Conservation (phyloP, 2,797 vertebrate genomes). For the Rhadinocentrus ornatus region DNA sequence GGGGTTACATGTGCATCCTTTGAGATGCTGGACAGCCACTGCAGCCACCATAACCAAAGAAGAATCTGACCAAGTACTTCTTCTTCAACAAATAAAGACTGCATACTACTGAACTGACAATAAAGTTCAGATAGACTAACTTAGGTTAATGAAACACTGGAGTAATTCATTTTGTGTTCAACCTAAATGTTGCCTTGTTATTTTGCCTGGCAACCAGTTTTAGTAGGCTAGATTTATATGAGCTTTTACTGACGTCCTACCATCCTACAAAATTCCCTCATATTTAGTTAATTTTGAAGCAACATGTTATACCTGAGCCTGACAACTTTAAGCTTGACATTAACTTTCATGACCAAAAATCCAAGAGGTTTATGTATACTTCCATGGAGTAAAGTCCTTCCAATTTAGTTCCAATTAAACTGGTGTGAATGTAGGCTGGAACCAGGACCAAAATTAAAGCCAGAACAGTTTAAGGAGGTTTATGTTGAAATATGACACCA, state of each 20-base stretch:
- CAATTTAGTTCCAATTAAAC: background rate
- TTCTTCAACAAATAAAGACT: no score
- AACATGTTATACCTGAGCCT: no score
- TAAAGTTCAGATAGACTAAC: background rate
- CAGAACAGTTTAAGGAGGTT: background rate
- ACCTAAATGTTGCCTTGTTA: background rate
- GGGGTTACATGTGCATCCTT: no score
- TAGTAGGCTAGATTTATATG: background rate
- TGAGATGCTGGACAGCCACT: no score
- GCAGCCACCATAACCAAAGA: no score
- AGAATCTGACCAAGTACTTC: no score
- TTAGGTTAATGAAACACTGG: background rate
- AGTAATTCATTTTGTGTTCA: background rate
- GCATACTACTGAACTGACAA: no score
- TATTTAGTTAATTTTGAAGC: no score
- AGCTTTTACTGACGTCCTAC: background rate
- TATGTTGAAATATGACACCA: background rate
- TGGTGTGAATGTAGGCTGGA: background rate
- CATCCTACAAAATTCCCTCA: background rate
- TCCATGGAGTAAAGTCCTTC: background rate
- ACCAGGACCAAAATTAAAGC: background rate
- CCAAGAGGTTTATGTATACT: background rate
- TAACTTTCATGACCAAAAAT: no score
- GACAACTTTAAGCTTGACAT: no score
- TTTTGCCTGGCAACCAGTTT: background rate